phyloP scores from a whole-genome alignment of 2,113 vertebrate species.

The Neogale vison region DNA sequence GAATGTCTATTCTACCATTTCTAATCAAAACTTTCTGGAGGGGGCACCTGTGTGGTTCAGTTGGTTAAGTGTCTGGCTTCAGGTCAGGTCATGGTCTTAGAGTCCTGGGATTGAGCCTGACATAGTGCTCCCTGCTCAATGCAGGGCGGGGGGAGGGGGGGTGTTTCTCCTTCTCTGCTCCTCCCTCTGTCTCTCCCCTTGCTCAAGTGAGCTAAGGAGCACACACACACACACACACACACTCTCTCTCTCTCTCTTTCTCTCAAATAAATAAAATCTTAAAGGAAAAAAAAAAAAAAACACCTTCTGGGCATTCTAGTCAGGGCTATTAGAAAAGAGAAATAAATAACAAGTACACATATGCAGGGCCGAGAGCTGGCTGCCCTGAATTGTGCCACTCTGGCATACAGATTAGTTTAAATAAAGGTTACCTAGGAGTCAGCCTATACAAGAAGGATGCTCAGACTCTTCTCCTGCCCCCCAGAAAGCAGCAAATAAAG shows the following conservation, averaged over 20 bases:
- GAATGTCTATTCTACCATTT: neutral
- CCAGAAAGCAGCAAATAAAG: neutral
- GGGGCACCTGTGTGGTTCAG: neutral
- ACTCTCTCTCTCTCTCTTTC: neutral
- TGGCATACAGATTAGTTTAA: neutral
- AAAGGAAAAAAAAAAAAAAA: neutral
- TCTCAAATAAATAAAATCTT: neutral
- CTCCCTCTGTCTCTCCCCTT: neutral
- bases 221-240: too few relatives aligned
- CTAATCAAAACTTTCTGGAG: neutral
- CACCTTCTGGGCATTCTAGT: neutral
- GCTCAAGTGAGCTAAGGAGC: neutral
- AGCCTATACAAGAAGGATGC: neutral
- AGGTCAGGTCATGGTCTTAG: neutral
- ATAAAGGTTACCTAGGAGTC: neutral
- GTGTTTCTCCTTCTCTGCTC: neutral
- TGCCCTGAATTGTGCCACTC: neutral
- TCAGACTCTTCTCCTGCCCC: neutral
- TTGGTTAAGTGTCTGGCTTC: neutral
- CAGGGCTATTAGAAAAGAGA: neutral
- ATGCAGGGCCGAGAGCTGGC: neutral
- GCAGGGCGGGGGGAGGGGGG: rapidly evolving
- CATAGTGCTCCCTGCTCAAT: neutral
- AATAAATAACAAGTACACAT: neutral
- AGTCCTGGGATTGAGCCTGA: neutral